A percentile compares a stretch with the other conserved stretches of the same genome.
phyloP scores from a whole-genome alignment of 2,797 vertebrate genomes.

The Distichodus sexfasciatus region DNA sequence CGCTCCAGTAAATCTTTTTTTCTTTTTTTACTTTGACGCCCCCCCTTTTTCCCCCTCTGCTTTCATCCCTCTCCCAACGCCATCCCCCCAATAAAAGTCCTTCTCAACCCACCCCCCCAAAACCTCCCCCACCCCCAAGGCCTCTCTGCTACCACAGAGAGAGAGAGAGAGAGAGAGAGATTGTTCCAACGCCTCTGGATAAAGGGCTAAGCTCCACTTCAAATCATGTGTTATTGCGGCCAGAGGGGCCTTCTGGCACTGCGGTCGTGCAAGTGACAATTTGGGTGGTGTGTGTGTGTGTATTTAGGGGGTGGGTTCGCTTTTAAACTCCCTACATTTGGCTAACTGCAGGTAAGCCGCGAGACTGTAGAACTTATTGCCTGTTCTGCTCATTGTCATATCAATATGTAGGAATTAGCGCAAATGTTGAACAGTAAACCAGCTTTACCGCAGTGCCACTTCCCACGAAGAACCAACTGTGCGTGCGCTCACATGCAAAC shows the following conservation, averaged over 20 bases:
- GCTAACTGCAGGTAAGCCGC: slow-evolving; percentile 16
- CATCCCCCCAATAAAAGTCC: too few relatives aligned
- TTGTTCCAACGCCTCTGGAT: slow-evolving; percentile 32
- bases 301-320: too few relatives aligned
- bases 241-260: slow-evolving; percentile 29
- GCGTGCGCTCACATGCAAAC: too few relatives aligned
- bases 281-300: too few relatives aligned
- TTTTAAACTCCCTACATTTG: slow-evolving; percentile 33
- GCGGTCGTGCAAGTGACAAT: slow-evolving; percentile 28
- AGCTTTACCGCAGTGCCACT: too few relatives aligned
- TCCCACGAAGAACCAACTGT: too few relatives aligned
- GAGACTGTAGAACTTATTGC: too few relatives aligned
- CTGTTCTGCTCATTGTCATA: too few relatives aligned
- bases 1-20: slow-evolving; percentile 15
- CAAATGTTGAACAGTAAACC: too few relatives aligned
- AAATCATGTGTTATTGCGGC: slow-evolving; percentile 36
- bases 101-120: neutral
- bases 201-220: slow-evolving; percentile 34
- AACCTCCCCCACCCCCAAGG: slow-evolving; percentile 4
- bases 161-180: slow-evolving; percentile 12
- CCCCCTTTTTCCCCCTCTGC: neutral
- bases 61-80: neutral
- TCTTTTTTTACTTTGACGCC: too few relatives aligned
- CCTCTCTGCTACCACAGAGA: slow-evolving; percentile 10
- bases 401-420: too few relatives aligned